Conservation (phyloP, 2,113 vertebrate genomes). For the Datnioides undecimradiatus region DNA sequence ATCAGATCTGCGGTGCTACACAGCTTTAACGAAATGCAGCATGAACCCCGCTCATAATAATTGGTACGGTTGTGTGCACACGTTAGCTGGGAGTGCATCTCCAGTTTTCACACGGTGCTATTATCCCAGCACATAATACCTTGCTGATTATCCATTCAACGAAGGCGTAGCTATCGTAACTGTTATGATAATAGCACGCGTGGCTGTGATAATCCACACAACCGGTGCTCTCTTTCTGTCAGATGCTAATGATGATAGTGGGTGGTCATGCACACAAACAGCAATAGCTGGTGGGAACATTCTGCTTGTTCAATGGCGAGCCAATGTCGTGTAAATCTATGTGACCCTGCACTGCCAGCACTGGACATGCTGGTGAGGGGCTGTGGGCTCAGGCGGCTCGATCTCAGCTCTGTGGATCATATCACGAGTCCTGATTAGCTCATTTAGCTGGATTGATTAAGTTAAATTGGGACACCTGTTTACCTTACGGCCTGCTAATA, state of each 20-base stretch:
- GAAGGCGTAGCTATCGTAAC: conserved; percentile 72
- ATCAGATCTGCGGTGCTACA: conserved; percentile 71
- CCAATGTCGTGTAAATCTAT: conserved; percentile 39
- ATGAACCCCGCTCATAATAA: conserved; percentile 73
- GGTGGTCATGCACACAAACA: conserved; percentile 73
- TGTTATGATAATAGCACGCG: conserved; percentile 77
- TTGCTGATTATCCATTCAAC: conserved; percentile 82
- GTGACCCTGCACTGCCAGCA: conserved; percentile 31
- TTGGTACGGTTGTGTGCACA: conserved; percentile 60
- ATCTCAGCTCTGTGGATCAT: conserved; percentile 32
- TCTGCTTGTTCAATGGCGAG: conserved; percentile 45
- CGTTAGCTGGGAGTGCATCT: conserved; percentile 65
- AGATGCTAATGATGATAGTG: conserved; percentile 79
- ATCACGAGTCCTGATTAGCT: conserved; percentile 64
- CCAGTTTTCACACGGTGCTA: conserved; percentile 75
- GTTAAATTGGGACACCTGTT: conserved; percentile 75
- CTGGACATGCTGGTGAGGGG: not conserved
- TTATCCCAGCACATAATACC: conserved; percentile 82
- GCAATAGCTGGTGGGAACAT: conserved; percentile 43
- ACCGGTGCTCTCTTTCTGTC: conserved; percentile 58
- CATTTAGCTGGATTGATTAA: conserved; percentile 62
- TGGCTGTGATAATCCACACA: conserved; percentile 74
- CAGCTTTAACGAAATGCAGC: conserved; percentile 69
- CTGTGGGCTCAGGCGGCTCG: not conserved
- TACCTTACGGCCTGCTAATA: conserved; percentile 60